Evolutionary conservation across 2,113 vertebrate genomes (phyloP).

Genomic region (Macrotis lagotis): DNA sequence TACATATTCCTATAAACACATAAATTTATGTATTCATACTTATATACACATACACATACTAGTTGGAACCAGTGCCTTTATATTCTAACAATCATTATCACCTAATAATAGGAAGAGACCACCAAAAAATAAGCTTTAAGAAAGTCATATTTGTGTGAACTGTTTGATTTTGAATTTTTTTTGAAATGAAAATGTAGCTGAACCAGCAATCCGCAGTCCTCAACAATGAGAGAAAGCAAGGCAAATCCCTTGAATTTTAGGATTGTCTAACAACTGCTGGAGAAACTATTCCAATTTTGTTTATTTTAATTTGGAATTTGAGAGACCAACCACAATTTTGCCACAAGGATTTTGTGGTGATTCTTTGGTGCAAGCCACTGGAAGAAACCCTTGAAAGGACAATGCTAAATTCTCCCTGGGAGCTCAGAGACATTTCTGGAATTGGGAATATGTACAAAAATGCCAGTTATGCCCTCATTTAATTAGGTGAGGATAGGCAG

Average conservation of each 20-base stretch:
- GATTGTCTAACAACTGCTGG: background rate
- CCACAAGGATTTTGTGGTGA: background rate
- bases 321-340: background rate
- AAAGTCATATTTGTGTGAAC: background rate
- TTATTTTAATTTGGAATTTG: background rate
- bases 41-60: background rate
- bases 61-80: background rate
- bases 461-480: background rate
- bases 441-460: background rate
- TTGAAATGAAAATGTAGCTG: background rate
- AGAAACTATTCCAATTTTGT: background rate
- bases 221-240: background rate
- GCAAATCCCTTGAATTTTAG: background rate
- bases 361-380: background rate
- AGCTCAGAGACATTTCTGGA: background rate
- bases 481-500: background rate
- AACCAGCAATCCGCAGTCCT: background rate
- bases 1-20: too few species aligned
- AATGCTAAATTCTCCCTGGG: background rate
- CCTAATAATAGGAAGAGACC: background rate
- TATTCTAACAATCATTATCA: background rate
- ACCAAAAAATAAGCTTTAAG: background rate
- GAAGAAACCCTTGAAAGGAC: background rate
- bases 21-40: too few species aligned
- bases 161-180: background rate